Evolutionary conservation across 2,797 vertebrate species (phyloP).

Genomic region (Menidia menidia): DNA sequence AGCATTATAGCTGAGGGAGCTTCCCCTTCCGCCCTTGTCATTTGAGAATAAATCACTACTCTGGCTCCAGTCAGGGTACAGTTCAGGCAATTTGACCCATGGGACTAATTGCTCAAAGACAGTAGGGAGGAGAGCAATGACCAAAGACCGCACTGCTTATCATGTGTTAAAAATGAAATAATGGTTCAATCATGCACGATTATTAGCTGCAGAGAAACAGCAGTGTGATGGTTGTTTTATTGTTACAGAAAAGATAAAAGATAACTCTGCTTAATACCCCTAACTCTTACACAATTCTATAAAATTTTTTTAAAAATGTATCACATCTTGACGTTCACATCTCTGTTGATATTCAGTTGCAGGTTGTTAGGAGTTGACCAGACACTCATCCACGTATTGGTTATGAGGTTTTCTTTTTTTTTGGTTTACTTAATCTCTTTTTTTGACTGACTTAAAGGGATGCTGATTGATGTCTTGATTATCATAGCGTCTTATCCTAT

Average conservation of each 20-base stretch:
- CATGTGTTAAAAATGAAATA: constrained; percentile 48
- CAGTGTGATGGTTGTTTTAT: constrained; percentile 27
- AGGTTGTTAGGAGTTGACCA: background rate
- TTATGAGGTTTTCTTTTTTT: constrained; percentile 7
- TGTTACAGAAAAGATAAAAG: background rate
- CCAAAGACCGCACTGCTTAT: constrained; percentile 39
- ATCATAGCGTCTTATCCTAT: too few relatives aligned
- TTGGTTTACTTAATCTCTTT: background rate
- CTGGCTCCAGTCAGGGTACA: constrained; percentile 45
- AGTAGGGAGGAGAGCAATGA: constrained; percentile 51
- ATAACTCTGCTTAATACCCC: background rate
- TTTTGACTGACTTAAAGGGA: constrained; percentile 18
- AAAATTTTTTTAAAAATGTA: constrained; percentile 1
- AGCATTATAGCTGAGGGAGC: constrained; percentile 56
- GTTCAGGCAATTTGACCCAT: constrained; percentile 68
- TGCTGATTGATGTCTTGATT: constrained; percentile 13
- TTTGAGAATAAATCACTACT: constrained; percentile 63
- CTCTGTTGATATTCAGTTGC: constrained; percentile 9
- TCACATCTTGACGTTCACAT: constrained; percentile 3
- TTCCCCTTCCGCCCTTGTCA: constrained; percentile 53
- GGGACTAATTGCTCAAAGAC: constrained; percentile 67
- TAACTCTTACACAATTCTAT: background rate
- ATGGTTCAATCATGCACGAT: constrained; percentile 45
- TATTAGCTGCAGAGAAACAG: constrained; percentile 43
- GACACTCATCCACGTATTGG: background rate